Base-by-base conservation (phyloP, 2,797 vertebrate genomes). In the Macropodus opercularis region DNA sequence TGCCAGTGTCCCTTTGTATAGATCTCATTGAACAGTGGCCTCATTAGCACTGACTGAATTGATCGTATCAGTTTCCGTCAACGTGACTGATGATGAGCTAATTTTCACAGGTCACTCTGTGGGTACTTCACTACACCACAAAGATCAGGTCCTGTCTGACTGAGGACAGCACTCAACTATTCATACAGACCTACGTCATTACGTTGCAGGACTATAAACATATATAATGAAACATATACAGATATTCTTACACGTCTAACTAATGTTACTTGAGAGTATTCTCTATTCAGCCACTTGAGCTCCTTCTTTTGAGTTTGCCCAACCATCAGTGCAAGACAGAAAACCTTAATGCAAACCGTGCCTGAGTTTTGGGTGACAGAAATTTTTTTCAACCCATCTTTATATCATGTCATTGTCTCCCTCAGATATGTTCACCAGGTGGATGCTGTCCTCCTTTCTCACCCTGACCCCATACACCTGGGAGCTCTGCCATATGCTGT, bases 401-500 rank as follows among this genome's bases (percentile, higher is more conserved):
- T 32, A 12, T 10, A 32, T 32, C 31, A 29, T 38, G 31, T 7
- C 4, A 2, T 41, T 31, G 3, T 51, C 29, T 21, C 50, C 11
- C 21, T 42, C 29, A 99, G 98, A 69, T 92, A 99, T 32, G 95
- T 99, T 39, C 96, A 99, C 80, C 97, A 99, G 81, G 93, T 99
- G 0, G 98, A 99, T 34, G 97, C 98, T 0, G 97, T 99, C 42
- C 94, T 99, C 13, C 91, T 99, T 38, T 99, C 98, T 34, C 98
- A 99, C 56, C 98, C 98, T 0, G 98, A 99, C 64, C 96, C 96
- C 12, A 89, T 99, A 35, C 98, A 99, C 57, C 91, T 99, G 1
- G 98, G 97, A 4, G 98, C 97, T 23, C 92, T 99, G 69, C 98
- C 98, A 0, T 98, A 97, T 4, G 97, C 98, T 32, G 98, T 99